Evolutionary conservation across 2,888 invertebrate genomes (phyloP).

Genomic region (Lomographa bimaculata): DNA sequence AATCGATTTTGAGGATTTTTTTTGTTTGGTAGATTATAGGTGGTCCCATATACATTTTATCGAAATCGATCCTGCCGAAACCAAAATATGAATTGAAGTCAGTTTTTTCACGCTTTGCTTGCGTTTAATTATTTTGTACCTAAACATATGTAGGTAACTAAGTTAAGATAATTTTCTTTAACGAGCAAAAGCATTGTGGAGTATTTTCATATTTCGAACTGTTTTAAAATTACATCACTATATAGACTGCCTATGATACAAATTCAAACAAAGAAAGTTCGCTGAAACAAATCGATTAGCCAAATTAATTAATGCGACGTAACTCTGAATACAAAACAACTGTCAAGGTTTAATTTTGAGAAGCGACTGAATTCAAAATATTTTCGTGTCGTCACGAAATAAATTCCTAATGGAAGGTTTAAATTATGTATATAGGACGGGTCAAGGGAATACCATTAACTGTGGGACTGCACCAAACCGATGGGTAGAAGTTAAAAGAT

Average conservation of each 20-base stretch:
- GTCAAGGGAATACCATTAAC: conserved; percentile 48
- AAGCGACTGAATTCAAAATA: conserved; percentile 42
- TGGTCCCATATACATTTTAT: too few species aligned
- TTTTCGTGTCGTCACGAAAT: conserved; percentile 52
- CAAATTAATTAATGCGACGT: conserved; percentile 26
- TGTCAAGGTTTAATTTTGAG: conserved; percentile 39
- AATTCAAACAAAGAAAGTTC: too few species aligned
- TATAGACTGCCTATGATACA: background rate
- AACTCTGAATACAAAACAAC: conserved; percentile 24
- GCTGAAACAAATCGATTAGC: conserved; percentile 21
- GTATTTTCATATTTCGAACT: too few species aligned
- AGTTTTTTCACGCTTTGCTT: too few species aligned
- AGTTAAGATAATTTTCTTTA: too few species aligned
- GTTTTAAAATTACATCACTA: background rate
- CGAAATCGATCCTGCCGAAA: too few species aligned
- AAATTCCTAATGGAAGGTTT: conserved; percentile 47
- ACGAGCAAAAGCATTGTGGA: too few species aligned
- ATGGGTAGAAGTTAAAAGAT: conserved; percentile 3
- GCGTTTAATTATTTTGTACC: too few species aligned
- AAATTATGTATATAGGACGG: conserved; percentile 62
- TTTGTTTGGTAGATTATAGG: too few species aligned
- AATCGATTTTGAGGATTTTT: too few species aligned
- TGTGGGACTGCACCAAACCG: conserved; percentile 36
- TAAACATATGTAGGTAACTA: too few species aligned
- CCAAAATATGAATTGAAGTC: too few species aligned